Evolutionary conservation across 2,888 invertebrate genomes (phyloP).

Genomic region (Sturmia bella): DNA sequence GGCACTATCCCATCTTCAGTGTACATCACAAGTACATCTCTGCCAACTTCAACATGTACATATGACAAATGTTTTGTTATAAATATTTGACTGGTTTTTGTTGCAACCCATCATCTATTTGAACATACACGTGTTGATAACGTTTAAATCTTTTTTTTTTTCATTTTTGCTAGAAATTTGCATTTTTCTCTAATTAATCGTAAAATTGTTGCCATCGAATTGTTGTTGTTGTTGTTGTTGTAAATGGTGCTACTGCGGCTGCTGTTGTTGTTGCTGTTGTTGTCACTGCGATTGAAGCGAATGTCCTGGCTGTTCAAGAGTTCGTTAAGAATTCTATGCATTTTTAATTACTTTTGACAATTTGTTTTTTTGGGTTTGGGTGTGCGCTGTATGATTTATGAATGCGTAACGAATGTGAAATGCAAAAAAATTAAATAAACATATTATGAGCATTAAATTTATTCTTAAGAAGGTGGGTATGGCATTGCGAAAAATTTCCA

Average conservation of each 20-base stretch:
- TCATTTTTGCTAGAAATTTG: constrained; percentile 73
- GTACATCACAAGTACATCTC: constrained; percentile 19
- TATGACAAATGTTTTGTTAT: constrained; percentile 60
- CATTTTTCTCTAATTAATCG: constrained; percentile 80
- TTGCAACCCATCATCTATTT: constrained; percentile 38
- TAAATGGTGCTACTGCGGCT: constrained; percentile 6
- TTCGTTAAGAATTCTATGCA: constrained; percentile 60
- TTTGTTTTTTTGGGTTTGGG: constrained; percentile 52
- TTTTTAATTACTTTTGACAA: constrained; percentile 67
- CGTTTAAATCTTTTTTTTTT: constrained; percentile 44
- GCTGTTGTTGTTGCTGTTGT: constrained; percentile 26
- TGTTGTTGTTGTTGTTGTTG: constrained; percentile 12
- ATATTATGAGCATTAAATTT: constrained; percentile 62
- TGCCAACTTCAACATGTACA: constrained; percentile 22
- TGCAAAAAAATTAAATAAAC: constrained; percentile 56
- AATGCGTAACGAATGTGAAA: constrained; percentile 62
- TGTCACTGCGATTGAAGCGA: not conserved
- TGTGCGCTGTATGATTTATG: constrained; percentile 55
- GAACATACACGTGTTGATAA: constrained; percentile 68
- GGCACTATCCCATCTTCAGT: constrained; percentile 73
- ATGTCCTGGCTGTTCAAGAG: constrained; percentile 38
- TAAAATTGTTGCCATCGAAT: constrained; percentile 63
- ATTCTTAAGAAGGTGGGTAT: constrained; percentile 8
- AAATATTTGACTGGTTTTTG: constrained; percentile 41
- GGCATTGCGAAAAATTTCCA: constrained; percentile 13